Base-by-base conservation (phyloP, 2,888 invertebrate genomes). In the Hirtodrosophila duncani region DNA sequence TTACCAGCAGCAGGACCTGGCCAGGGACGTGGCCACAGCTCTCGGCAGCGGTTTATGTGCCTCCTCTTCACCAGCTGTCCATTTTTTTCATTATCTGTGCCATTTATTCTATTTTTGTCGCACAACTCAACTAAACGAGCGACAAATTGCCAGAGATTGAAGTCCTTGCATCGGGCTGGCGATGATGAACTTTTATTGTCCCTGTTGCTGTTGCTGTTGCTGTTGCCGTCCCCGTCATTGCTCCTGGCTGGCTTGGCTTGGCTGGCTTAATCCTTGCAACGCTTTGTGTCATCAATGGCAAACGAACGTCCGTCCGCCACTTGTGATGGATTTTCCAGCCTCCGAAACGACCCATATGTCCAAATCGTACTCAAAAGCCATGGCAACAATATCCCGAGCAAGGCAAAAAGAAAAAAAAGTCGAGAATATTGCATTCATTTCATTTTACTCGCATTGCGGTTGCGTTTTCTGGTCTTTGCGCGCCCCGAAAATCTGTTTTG, bases 111-210 rank as follows among this genome's bases (percentile, higher is more conserved):
- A 67, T 81, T 77, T 80, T 80, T 64, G 80, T 74, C 63, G 60
- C 71, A 77, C 79, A 75, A 75, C 77, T 74, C 79, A 68, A 65
- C 82, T 80, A 78, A 78, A 78, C 78, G 82, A 81, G 72, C 78
- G 78, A 80, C 82, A 78, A 78, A 78, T 81, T 81, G 78, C 80
- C 72, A 36, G 46, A 38, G 53, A 51, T 41, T 53, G 33, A 23
- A 49, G 41, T 27, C 16, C 45, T 17, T 42, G 31, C 24, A n/a
- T 33, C 38, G 42, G 18, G 33, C 38, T 27, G 11, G 16, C 41
- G 37, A 38, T 63, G 81, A 81, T 81, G 79, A 77, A 77, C 77
- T 74, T 74, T 79, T 79, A 81, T 81, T 77, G 78, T 72, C 56
- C 58, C 63, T 41, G 55, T 39, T n/a, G n/a, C n/a, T n/a, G n/a